A percentile compares a stretch with the other conserved stretches of the same genome.
Conservation (phyloP, 2,797 vertebrate species). For the Distichodus sexfasciatus region DNA sequence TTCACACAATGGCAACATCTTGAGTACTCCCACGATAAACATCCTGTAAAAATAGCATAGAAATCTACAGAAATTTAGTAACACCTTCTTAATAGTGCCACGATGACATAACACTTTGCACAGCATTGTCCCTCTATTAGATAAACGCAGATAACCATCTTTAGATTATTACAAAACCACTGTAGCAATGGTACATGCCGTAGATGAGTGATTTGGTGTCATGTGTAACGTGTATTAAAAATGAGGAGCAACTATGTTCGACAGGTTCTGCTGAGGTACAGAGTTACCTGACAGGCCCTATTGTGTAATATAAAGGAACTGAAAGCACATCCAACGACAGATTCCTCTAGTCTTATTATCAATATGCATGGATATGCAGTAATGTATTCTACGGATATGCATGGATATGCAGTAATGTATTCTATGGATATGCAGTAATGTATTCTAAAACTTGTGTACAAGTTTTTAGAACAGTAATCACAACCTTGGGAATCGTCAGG, state of each 20-base stretch:
- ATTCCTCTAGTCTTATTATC: not conserved
- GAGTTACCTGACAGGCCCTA: not conserved
- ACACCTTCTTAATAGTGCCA: too few relatives aligned
- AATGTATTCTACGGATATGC: not conserved
- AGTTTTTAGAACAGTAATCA: too few relatives aligned
- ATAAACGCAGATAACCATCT: too few relatives aligned
- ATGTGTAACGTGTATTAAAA: not conserved
- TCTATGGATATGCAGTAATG: too few relatives aligned
- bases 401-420: not conserved
- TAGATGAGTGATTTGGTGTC: not conserved
- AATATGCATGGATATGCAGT: not conserved
- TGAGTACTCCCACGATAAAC: too few relatives aligned
- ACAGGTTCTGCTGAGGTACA: not conserved
- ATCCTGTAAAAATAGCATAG: too few relatives aligned
- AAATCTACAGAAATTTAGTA: too few relatives aligned
- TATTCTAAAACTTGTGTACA: too few relatives aligned
- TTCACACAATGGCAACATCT: too few relatives aligned
- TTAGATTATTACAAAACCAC: not conserved
- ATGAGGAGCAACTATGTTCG: not conserved
- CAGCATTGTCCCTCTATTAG: too few relatives aligned
- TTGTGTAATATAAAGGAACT: not conserved
- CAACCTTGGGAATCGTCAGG: too few relatives aligned
- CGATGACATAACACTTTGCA: too few relatives aligned
- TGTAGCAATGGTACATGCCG: not conserved
- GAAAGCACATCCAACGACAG: not conserved